Evolutionary conservation across 2,113 vertebrate species (phyloP).

Genomic region (Sturnira hondurensis): DNA sequence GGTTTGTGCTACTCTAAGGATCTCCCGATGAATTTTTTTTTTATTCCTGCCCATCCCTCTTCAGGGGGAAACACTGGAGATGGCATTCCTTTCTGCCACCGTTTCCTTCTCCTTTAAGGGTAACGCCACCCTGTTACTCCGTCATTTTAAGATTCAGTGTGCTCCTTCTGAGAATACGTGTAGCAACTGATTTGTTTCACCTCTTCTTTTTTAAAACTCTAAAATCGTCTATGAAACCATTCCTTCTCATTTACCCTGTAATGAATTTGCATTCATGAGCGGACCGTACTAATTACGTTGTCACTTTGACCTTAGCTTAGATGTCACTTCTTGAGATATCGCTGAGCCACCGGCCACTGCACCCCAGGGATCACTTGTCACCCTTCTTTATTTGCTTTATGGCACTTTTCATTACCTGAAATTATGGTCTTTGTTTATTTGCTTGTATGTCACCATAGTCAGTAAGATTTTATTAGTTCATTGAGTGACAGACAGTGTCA

Average conservation of each 20-base stretch:
- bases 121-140: background rate
- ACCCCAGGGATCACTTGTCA: background rate
- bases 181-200: background rate
- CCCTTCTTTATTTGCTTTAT: slow-evolving; percentile 36
- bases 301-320: background rate
- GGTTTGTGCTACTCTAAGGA: background rate
- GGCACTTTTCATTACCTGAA: slow-evolving; percentile 32
- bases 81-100: background rate
- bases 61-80: background rate
- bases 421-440: slow-evolving; percentile 47
- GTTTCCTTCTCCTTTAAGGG: background rate
- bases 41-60: background rate
- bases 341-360: background rate
- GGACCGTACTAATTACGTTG: background rate
- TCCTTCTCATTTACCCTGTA: background rate
- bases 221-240: background rate
- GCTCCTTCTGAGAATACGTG: background rate
- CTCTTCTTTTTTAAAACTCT: background rate
- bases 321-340: background rate
- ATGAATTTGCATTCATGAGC: background rate
- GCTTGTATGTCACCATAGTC: background rate
- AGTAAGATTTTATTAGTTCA: slow-evolving; percentile 53
- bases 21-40: background rate
- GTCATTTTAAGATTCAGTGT: background rate
- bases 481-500: slow-evolving; percentile 3